A percentile compares a stretch with the other conserved stretches of the same genome.
Evolutionary conservation across 2,113 vertebrate genomes (phyloP).

Genomic region (Silurus asotus): DNA sequence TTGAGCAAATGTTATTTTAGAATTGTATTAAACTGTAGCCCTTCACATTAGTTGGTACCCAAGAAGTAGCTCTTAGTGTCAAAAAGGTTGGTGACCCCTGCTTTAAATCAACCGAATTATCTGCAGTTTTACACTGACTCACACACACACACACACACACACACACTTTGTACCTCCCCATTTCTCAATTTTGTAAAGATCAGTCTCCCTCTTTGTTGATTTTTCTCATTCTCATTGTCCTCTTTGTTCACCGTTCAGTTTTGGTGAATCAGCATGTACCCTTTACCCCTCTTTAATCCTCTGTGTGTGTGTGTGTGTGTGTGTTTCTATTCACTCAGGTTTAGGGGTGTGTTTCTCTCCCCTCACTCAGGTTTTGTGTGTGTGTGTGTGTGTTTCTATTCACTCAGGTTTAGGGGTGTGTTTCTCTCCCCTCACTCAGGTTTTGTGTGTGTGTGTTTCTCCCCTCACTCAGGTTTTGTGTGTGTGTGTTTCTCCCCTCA

Average conservation of each 20-base stretch:
- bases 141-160: too few species aligned
- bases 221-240: neutral
- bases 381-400: neutral
- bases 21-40: too few species aligned
- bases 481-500: too few species aligned
- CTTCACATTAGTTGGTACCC: too few species aligned
- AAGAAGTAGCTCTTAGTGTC: too few species aligned
- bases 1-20: too few species aligned
- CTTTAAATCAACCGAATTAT: neutral
- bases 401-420: too few species aligned
- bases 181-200: neutral
- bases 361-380: constrained; percentile 43
- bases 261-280: neutral
- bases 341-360: constrained; percentile 73
- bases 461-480: too few species aligned
- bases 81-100: too few species aligned
- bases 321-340: constrained; percentile 82
- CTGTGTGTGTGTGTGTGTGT: constrained; percentile 73
- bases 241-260: neutral
- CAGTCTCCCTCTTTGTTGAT: neutral
- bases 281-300: constrained; percentile 44
- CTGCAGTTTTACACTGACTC: neutral
- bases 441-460: too few species aligned
- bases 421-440: too few species aligned
- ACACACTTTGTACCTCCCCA: neutral